phyloP scores from a whole-genome alignment of 2,113 vertebrate genomes.

The Ondatra zibethicus region DNA sequence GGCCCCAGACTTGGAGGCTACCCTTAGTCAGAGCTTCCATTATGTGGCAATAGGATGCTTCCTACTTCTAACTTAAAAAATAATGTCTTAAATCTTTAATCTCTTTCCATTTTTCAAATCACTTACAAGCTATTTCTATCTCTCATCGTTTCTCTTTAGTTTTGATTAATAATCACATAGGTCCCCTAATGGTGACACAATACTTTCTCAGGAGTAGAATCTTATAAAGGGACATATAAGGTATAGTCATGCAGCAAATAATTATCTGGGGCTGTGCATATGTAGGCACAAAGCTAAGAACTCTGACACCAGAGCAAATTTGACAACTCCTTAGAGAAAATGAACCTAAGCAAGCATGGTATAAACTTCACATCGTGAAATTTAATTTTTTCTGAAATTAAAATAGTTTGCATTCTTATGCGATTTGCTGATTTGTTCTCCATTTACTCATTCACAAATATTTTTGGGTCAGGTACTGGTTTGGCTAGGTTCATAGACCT shows the following conservation, averaged over 20 bases:
- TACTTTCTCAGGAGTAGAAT: not conserved
- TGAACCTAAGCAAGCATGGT: not conserved
- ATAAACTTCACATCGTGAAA: not conserved
- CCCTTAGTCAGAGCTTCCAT: not conserved
- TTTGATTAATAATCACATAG: not conserved
- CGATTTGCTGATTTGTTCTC: not conserved
- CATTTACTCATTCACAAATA: conserved; percentile 4
- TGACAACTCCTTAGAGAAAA: not conserved
- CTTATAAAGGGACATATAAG: not conserved
- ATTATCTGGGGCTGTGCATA: not conserved
- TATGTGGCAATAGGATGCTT: not conserved
- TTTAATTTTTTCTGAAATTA: not conserved
- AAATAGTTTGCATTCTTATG: not conserved
- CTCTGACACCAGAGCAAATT: not conserved
- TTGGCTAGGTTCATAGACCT: not conserved
- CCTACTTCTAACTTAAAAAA: not conserved
- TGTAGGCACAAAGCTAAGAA: not conserved
- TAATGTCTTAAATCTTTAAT: not conserved
- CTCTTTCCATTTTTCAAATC: conserved; percentile 16
- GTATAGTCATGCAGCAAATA: not conserved
- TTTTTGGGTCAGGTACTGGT: not conserved
- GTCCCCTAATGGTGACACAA: not conserved
- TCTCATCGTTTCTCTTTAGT: not conserved
- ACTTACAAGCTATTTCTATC: not conserved
- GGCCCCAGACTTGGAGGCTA: not conserved